Evolutionary conservation across 2,888 invertebrate genomes (phyloP), one percentile per base, ranked within the genome.

Genomic region (Chymomyza amoena): DNA sequence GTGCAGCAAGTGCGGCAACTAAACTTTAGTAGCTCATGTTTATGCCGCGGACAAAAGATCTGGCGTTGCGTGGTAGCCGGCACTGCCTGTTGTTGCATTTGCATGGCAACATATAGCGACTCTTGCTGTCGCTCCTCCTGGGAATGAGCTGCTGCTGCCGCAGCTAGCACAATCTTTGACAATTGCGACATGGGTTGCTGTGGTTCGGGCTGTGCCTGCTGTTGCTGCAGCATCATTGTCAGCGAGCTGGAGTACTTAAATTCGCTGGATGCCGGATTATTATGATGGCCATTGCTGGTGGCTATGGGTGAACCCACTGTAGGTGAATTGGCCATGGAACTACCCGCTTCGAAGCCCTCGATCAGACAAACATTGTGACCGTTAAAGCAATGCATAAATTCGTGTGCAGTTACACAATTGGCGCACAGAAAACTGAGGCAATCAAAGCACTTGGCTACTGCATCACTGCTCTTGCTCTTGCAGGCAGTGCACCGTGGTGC

Each of bases 311-410:
- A 20, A n/a, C 20, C 20, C 15, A 20, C 70, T 20, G 61, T 69
- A 5, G 64, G 61, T 15, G 72, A 18, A 25, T 5, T 13, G 6
- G 25, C 15, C 0, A 64, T 56, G 1, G 51, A 20, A 25, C 56
- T 64, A 10, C 52, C 7, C 39, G 84, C 80, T 28, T 90, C 90
- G 61, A 90, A 90, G 25, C 87, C 89, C 18, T 89, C 91, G 66
- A 92, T 92, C 66, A 90, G 84, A 83, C 96, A 94, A 72, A 98
- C 97, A 70, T 97, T 95, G 92, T 99, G 98, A 76, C 98, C 98
- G 92, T 98, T 98, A 92, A 99, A 99, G 92, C 98, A 99, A 92
- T 98, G 98, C 98, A 99, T 99, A 92, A 97, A 98, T 93, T 98
- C 97, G 93, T 99, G 99, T 76, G 99, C 99, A 95, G 98, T 98